A percentile compares a stretch with the other conserved stretches of the same genome.
Conservation (phyloP, 2,113 vertebrate genomes). For the Alethe castanea region DNA sequence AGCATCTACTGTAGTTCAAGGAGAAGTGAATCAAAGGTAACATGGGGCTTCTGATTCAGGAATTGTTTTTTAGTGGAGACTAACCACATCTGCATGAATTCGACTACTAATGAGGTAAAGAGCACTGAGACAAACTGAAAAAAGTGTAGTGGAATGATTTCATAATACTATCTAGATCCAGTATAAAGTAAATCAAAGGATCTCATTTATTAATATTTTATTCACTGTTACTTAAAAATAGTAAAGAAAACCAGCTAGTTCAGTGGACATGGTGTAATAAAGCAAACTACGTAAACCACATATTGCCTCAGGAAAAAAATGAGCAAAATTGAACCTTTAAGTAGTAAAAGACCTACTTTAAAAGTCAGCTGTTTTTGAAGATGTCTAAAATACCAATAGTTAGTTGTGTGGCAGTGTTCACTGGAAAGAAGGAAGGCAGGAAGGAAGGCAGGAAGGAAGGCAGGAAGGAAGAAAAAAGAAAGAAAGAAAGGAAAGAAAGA, state of each 20-base stretch:
- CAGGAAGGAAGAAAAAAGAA: too few species aligned
- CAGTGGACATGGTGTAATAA: neutral
- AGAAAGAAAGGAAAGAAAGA: too few species aligned
- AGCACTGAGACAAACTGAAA: neutral
- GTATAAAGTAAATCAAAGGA: conserved; percentile 51
- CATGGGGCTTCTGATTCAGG: neutral
- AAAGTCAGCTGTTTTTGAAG: too few species aligned
- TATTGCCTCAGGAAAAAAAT: neutral
- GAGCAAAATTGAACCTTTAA: neutral
- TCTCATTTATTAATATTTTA: conserved; percentile 65
- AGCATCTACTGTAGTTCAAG: neutral
- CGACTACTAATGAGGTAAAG: conserved; percentile 57
- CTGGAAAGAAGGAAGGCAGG: too few species aligned
- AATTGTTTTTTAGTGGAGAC: conserved; percentile 22
- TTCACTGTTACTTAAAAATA: neutral
- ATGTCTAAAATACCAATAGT: too few species aligned
- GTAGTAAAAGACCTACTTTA: too few species aligned
- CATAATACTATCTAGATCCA: neutral
- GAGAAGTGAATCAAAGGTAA: conserved; percentile 22
- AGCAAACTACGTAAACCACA: neutral
- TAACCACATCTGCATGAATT: conserved; percentile 47
- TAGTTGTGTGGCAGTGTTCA: too few species aligned
- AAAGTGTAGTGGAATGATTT: conserved; percentile 13
- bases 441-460: too few species aligned
- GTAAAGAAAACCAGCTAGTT: neutral